Evolutionary conservation across 2,113 vertebrate species (phyloP).

Genomic region (Solea solea): DNA sequence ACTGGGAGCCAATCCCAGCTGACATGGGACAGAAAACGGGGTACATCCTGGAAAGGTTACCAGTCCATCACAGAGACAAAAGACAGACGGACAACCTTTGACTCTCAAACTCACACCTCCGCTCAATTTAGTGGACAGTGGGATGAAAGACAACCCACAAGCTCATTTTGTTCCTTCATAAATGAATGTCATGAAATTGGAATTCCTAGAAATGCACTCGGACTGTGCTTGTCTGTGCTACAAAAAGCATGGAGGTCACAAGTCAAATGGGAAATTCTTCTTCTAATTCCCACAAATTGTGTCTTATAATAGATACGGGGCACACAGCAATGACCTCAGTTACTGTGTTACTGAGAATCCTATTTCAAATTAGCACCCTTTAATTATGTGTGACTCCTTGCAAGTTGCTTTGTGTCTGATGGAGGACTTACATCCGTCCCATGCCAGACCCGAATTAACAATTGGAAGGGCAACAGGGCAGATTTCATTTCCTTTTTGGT

Average conservation of each 20-base stretch:
- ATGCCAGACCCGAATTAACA: background rate
- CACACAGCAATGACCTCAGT: background rate
- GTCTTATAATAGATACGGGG: constrained; percentile 13
- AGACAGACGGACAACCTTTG: no score
- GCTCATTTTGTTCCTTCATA: no score
- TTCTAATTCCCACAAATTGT: constrained; percentile 2
- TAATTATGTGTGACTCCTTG: background rate
- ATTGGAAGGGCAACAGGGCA: background rate
- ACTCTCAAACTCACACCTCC: background rate
- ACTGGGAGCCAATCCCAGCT: no score
- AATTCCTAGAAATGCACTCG: no score
- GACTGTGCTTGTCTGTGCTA: background rate
- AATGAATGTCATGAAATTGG: no score
- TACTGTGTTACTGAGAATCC: constrained; percentile 2
- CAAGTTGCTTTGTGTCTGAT: background rate
- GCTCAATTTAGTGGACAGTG: no score
- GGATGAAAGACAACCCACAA: no score
- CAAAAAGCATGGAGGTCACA: background rate
- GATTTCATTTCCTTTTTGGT: background rate
- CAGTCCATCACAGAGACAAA: no score
- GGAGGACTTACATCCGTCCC: background rate
- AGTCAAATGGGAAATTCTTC: background rate
- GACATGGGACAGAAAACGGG: no score
- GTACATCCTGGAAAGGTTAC: no score
- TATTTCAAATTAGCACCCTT: constrained; percentile 1